Evolutionary conservation across 2,797 vertebrate species (phyloP).

Genomic region (Molossus alvarezi): DNA sequence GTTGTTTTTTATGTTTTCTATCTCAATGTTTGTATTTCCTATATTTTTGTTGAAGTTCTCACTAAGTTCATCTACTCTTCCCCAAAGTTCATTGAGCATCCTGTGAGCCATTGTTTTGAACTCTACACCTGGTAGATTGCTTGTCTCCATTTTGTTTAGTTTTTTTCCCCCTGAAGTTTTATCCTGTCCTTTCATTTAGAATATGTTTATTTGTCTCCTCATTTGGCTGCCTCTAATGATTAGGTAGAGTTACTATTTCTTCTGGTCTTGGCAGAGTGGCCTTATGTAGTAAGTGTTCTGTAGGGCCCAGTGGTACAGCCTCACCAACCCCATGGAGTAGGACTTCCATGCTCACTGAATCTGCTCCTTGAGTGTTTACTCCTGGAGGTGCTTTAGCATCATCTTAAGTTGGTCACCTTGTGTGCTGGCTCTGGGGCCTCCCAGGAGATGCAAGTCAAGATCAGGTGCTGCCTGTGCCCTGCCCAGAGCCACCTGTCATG

Average conservation of each 20-base stretch:
- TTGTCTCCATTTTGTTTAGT: not conserved
- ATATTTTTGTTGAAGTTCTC: too few relatives aligned
- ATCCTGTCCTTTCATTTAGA: not conserved
- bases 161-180: not conserved
- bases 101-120: not conserved
- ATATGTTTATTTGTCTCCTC: too few relatives aligned
- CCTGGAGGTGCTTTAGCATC: not conserved
- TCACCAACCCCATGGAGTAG: not conserved
- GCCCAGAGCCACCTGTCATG: not conserved
- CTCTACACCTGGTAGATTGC: not conserved
- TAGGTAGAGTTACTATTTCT: not conserved
- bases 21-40: not conserved
- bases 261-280: not conserved
- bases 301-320: not conserved
- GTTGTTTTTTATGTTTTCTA: not conserved
- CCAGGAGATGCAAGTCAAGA: not conserved
- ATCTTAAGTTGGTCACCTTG: not conserved
- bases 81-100: not conserved
- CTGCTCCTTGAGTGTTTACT: not conserved
- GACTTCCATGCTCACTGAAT: not conserved
- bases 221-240: not conserved
- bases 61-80: not conserved
- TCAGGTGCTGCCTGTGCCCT: not conserved
- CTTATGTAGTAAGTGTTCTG: not conserved
- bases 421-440: not conserved